These are phyloP conservation scores for Trogon melanurus DNA, from an alignment of 2,113 vertebrate genomes.

Conservation along the genomic window DNA sequence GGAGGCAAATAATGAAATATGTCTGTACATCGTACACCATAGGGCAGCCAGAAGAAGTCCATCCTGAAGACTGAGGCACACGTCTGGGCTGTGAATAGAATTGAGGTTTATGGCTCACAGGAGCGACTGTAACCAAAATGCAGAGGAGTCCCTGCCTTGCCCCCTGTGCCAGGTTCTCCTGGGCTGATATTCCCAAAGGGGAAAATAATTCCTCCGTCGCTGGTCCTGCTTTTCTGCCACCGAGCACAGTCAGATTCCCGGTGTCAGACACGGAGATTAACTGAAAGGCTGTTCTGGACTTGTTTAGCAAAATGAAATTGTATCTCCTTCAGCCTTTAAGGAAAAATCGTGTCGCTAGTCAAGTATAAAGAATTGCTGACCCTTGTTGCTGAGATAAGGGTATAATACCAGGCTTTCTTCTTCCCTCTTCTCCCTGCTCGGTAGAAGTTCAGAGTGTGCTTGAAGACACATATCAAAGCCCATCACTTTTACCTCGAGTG, in stretches of 20 bases:
- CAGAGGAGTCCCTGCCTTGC: not conserved
- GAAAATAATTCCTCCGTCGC: not conserved
- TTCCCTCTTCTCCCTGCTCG: not conserved
- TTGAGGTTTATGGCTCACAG: not conserved
- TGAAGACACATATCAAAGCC: not conserved
- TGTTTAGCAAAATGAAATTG: slow-evolving; percentile 37
- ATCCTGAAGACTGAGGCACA: not conserved
- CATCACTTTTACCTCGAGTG: not conserved
- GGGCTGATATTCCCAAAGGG: not conserved
- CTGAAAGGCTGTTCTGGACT: not conserved
- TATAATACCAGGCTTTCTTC: not conserved
- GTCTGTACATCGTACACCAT: rapidly evolving
- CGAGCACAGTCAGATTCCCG: not conserved
- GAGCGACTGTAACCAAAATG: not conserved
- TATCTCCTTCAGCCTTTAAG: slow-evolving; percentile 31
- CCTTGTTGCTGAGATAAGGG: slow-evolving; percentile 32
- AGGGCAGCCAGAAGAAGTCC: not conserved
- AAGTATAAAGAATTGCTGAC: not conserved
- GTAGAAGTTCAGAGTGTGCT: not conserved
- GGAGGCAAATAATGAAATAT: not conserved
- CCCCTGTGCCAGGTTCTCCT: not conserved
- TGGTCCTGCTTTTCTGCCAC: not conserved
- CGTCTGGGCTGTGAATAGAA: not conserved
- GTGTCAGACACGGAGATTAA: not conserved
- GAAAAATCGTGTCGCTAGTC: not conserved